phyloP scores from a whole-genome alignment of 2,888 invertebrate genomes.

The Papilio elwesi region DNA sequence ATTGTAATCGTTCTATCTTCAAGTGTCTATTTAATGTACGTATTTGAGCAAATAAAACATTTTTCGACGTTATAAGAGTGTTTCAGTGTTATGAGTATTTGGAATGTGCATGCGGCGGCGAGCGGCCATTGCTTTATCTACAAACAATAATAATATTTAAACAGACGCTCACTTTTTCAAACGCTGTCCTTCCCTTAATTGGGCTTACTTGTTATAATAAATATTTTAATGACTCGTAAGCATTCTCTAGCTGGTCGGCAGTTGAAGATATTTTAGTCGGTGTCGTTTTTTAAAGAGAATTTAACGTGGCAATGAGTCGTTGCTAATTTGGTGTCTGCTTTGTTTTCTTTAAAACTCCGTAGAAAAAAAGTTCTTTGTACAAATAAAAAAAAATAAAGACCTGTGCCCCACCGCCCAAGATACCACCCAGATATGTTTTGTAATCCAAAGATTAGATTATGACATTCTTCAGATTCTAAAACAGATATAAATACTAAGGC shows the following conservation, averaged over 20 bases:
- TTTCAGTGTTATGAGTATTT: slow-evolving; percentile 62
- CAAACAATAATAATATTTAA: slow-evolving; percentile 31
- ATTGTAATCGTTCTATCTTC: slow-evolving; percentile 81
- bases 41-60: slow-evolving; percentile 74
- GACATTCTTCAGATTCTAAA: no score
- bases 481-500: no score
- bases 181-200: slow-evolving; percentile 42
- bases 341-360: not conserved
- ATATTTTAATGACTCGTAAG: slow-evolving; percentile 40
- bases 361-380: no score
- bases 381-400: no score
- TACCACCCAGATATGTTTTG: no score
- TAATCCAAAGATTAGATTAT: no score
- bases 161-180: slow-evolving; percentile 41
- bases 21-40: slow-evolving; percentile 81
- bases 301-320: slow-evolving; percentile 16
- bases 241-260: slow-evolving; percentile 41
- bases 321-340: slow-evolving; percentile 26
- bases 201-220: slow-evolving; percentile 45
- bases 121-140: slow-evolving; percentile 46
- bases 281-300: slow-evolving; percentile 33
- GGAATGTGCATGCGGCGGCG: slow-evolving; percentile 44
- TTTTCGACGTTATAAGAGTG: slow-evolving; percentile 69
- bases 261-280: slow-evolving; percentile 36
- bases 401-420: no score